phyloP scores from a whole-genome alignment of 2,888 invertebrate species.

The Rhagonycha lutea region DNA sequence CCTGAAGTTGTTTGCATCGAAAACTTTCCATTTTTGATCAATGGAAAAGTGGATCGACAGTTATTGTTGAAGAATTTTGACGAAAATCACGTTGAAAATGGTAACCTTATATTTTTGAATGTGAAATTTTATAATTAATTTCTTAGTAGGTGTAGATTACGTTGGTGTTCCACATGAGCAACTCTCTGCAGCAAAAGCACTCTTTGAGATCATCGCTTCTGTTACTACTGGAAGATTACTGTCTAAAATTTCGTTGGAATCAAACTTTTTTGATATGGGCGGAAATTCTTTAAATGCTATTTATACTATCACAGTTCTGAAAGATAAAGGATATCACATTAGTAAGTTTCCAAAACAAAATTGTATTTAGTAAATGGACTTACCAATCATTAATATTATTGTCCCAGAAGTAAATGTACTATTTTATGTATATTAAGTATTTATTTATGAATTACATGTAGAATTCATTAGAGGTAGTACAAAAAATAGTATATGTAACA shows the following conservation, averaged over 20 bases:
- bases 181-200: slow-evolving; percentile 66
- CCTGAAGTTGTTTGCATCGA: slow-evolving; percentile 71
- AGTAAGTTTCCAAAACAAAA: slow-evolving; percentile 58
- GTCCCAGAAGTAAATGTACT: too few species aligned
- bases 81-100: slow-evolving; percentile 47
- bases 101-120: background rate
- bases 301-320: slow-evolving; percentile 74
- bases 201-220: slow-evolving; percentile 76
- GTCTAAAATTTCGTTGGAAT: slow-evolving; percentile 63
- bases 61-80: slow-evolving; percentile 75
- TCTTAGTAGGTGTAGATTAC: slow-evolving; percentile 68
- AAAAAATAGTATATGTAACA: too few species aligned
- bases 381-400: too few species aligned
- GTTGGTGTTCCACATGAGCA: slow-evolving; percentile 63
- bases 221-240: slow-evolving; percentile 70
- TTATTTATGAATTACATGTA: too few species aligned
- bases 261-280: slow-evolving; percentile 83
- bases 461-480: too few species aligned
- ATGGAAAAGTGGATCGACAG: slow-evolving; percentile 87
- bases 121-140: background rate
- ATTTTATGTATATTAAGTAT: too few species aligned
- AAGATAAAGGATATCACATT: slow-evolving; percentile 77
- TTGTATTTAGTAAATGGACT: too few species aligned
- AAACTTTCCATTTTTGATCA: slow-evolving; percentile 76
- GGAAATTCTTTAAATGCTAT: slow-evolving; percentile 88